Evolutionary conservation across 2,888 invertebrate genomes (phyloP).

Genomic region (Neelides folsomi): DNA sequence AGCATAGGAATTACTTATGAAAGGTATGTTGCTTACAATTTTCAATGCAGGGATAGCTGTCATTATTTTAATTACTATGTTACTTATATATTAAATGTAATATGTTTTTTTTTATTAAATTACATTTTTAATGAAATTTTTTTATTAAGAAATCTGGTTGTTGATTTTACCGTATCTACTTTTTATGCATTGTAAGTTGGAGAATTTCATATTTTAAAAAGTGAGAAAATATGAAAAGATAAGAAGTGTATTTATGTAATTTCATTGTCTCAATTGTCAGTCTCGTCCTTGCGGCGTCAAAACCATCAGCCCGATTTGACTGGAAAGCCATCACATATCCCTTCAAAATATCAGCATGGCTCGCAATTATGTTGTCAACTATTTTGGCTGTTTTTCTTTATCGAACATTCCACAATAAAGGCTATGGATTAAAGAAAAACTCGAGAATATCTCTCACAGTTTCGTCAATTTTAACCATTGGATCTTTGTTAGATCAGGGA

Average conservation of each 20-base stretch:
- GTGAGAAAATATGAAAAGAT: no score
- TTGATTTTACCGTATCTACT: conserved; percentile 22
- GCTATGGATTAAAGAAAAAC: background rate
- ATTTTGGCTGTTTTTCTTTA: conserved; percentile 12
- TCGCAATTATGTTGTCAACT: conserved; percentile 15
- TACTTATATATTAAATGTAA: no score
- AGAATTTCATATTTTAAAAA: no score
- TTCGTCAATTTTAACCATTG: conserved; percentile 22
- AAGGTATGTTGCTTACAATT: no score
- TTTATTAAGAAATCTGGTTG: conserved; percentile 14
- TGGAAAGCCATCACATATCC: conserved; percentile 31
- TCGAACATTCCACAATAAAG: conserved; percentile 19
- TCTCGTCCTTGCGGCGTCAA: conserved; percentile 26
- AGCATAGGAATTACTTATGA: conserved; percentile 24
- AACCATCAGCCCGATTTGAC: conserved; percentile 27
- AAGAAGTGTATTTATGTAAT: no score
- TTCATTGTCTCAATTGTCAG: no score
- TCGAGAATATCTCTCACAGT: conserved; percentile 16
- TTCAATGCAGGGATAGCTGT: no score
- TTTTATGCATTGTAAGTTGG: conserved; percentile 19
- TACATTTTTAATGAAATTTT: no score
- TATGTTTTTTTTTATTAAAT: no score
- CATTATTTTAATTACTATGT: no score
- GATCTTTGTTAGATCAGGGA: conserved; percentile 28
- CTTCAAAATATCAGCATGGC: conserved; percentile 19